These are phyloP conservation scores for Belonocnema kinseyi DNA, from an alignment of 1,140 invertebrate genomes.

Conservation along the genomic window DNA sequence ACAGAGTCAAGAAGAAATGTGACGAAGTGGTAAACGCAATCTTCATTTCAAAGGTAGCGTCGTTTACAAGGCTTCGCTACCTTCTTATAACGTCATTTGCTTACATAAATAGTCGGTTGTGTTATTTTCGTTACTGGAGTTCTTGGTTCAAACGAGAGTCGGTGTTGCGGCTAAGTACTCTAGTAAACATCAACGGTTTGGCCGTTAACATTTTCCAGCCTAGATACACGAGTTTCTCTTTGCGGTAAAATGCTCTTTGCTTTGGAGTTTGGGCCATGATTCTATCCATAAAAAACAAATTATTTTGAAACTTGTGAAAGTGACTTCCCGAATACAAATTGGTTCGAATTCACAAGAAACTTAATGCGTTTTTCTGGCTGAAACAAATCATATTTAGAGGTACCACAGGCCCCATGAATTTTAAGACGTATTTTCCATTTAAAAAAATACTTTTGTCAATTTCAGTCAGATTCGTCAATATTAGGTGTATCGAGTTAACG, in stretches of 20 bases:
- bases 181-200: constrained; percentile 24
- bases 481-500: too few relatives aligned
- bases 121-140: constrained; percentile 31
- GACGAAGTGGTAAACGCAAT: constrained; percentile 39
- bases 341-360: too few relatives aligned
- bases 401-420: too few relatives aligned
- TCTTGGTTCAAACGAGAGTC: constrained; percentile 6
- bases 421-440: too few relatives aligned
- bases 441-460: too few relatives aligned
- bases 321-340: too few relatives aligned
- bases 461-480: too few relatives aligned
- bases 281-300: background rate
- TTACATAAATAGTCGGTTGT: constrained; percentile 49
- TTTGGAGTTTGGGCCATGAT: background rate
- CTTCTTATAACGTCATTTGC: constrained; percentile 45
- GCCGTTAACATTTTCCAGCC: constrained; percentile 21
- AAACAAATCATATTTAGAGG: too few relatives aligned
- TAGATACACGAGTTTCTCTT: constrained; percentile 2
- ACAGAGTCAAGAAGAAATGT: background rate
- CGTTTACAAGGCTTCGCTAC: constrained; percentile 46
- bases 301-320: background rate
- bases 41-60: constrained; percentile 46
- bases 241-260: constrained; percentile 4
- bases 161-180: constrained; percentile 17
- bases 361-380: too few relatives aligned